Conservation (phyloP, 2,888 invertebrate species). For the Dione juno region DNA sequence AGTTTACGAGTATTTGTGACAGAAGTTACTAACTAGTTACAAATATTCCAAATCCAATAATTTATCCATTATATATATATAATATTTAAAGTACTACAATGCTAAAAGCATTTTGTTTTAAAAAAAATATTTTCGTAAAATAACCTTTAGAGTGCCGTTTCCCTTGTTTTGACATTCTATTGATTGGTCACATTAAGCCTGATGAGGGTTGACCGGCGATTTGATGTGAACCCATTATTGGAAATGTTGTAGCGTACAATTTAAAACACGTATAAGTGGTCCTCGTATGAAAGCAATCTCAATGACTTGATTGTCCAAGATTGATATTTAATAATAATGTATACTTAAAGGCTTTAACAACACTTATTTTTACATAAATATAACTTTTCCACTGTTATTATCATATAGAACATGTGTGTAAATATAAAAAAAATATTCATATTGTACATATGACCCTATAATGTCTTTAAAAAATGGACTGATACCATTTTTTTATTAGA, state of each 20-base stretch:
- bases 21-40: neutral
- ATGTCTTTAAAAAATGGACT: too few relatives aligned
- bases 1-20: too few relatives aligned
- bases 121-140: conserved; percentile 1
- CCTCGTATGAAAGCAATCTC: neutral
- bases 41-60: too few relatives aligned
- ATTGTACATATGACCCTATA: too few relatives aligned
- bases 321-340: neutral
- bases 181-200: conserved; percentile 59
- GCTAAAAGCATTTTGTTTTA: neutral
- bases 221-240: conserved; percentile 52
- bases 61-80: too few relatives aligned
- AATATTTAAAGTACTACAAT: too few relatives aligned
- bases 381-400: too few relatives aligned
- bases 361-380: neutral
- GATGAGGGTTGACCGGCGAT: conserved; percentile 51
- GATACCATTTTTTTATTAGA: too few relatives aligned
- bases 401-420: too few relatives aligned
- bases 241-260: conserved; percentile 44
- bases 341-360: neutral
- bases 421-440: too few relatives aligned
- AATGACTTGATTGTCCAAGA: neutral
- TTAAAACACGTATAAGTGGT: conserved; percentile 13
- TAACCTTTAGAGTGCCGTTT: conserved; percentile 38
- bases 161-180: conserved; percentile 58